A percentile compares a stretch with the other conserved stretches of the same genome.
These are phyloP conservation scores for Platalea minor DNA, from an alignment of 2,797 vertebrate species.

Conservation along the genomic window DNA sequence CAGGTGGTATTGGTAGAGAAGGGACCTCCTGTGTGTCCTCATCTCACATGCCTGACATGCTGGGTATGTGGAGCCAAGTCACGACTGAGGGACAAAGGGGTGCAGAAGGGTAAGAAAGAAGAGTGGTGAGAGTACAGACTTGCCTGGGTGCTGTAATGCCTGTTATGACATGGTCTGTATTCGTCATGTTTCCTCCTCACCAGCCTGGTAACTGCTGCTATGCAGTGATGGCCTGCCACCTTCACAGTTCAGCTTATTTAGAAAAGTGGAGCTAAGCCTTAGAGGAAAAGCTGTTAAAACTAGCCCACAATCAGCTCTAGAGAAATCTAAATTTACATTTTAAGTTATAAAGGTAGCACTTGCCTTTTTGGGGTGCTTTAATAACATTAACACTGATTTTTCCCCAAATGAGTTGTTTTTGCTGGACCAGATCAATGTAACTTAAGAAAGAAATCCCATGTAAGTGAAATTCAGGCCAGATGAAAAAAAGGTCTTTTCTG, in stretches of 20 bases:
- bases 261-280: neutral
- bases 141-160: neutral
- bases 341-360: neutral
- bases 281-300: neutral
- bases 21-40: neutral
- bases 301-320: neutral
- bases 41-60: neutral
- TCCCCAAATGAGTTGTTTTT: neutral
- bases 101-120: neutral
- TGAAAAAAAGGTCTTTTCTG: neutral
- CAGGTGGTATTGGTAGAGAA: neutral
- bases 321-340: neutral
- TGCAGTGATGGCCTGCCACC: no score
- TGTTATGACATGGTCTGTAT: neutral
- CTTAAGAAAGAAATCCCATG: neutral
- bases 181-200: neutral
- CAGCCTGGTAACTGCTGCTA: neutral
- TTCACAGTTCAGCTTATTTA: neutral
- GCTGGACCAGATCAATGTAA: neutral
- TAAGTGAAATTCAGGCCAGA: neutral
- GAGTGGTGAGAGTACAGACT: neutral
- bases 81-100: neutral
- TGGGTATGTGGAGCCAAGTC: neutral
- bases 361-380: neutral
- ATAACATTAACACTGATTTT: neutral